Conservation (phyloP, 2,888 invertebrate genomes). For the Drosophila mimetica region DNA sequence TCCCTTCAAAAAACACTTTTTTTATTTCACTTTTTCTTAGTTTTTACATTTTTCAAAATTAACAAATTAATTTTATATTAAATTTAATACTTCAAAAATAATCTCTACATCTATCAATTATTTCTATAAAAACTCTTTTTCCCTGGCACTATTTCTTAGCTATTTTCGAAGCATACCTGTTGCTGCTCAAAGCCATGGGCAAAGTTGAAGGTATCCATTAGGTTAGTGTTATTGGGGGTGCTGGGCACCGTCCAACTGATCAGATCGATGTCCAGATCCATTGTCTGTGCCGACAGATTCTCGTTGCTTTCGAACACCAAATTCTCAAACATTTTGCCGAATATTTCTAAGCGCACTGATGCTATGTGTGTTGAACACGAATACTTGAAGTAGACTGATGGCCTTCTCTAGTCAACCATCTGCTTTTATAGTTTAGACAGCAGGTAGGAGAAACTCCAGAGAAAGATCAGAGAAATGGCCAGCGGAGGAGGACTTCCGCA, state of each 20-base stretch:
- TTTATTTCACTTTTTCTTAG: too few relatives aligned
- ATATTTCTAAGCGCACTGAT: conserved; percentile 1
- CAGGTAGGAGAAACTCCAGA: conserved; percentile 16
- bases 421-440: conserved; percentile 54
- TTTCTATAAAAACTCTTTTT: too few relatives aligned
- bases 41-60: too few relatives aligned
- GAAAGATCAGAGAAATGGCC: background rate
- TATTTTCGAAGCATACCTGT: conserved; percentile 26
- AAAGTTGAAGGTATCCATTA: conserved; percentile 45
- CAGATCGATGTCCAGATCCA: conserved; percentile 77
- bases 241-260: conserved; percentile 57
- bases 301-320: conserved; percentile 63
- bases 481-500: conserved; percentile 6
- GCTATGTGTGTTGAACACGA: conserved; percentile 62
- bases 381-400: conserved; percentile 66
- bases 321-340: conserved; percentile 65
- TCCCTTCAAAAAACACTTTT: too few relatives aligned
- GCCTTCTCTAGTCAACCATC: background rate
- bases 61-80: too few relatives aligned
- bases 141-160: too few relatives aligned
- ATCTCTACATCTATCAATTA: too few relatives aligned
- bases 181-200: conserved; percentile 32
- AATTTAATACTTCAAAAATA: too few relatives aligned
- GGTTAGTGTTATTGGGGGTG: conserved; percentile 5
- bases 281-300: conserved; percentile 62